phyloP scores from a whole-genome alignment of 1,140 invertebrate genomes.

The Sminthurinus signatus region DNA sequence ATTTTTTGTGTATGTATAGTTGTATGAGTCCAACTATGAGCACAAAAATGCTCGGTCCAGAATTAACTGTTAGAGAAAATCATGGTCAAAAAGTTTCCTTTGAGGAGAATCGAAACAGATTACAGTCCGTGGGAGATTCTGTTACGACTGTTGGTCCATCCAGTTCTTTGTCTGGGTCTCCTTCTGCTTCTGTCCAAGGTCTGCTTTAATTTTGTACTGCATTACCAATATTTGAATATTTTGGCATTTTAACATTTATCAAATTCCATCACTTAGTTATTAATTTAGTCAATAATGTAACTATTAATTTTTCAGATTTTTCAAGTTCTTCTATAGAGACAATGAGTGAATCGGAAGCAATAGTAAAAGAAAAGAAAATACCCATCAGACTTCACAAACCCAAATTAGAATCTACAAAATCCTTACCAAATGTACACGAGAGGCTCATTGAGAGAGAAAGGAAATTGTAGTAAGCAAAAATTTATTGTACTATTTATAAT shows the following conservation, averaged over 20 bases:
- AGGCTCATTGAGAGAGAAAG: slow-evolving; percentile 60
- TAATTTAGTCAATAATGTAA: too few species aligned
- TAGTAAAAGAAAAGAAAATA: slow-evolving; percentile 25
- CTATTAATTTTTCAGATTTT: slow-evolving; percentile 1
- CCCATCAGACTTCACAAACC: slow-evolving; percentile 19
- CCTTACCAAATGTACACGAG: slow-evolving; percentile 73
- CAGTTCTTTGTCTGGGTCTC: slow-evolving; percentile 18
- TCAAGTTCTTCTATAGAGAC: slow-evolving; percentile 24
- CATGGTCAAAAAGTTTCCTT: neutral
- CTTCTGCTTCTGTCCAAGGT: slow-evolving; percentile 4
- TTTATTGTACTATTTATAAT: too few species aligned
- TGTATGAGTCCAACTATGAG: too few species aligned
- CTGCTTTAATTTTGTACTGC: neutral
- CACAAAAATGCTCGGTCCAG: too few species aligned
- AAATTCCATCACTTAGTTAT: too few species aligned
- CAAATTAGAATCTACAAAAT: slow-evolving; percentile 43
- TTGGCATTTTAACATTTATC: neutral
- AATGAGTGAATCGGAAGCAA: slow-evolving; percentile 24
- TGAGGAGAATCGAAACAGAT: neutral
- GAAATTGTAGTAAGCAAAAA: slow-evolving; percentile 37
- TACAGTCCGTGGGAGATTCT: slow-evolving; percentile 12
- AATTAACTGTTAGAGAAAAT: too few species aligned
- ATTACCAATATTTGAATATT: neutral
- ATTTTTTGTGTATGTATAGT: too few species aligned
- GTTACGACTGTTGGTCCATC: slow-evolving; percentile 13